These are phyloP conservation scores for Dufourea novaeangliae DNA, from an alignment of 1,140 invertebrate genomes.

Conservation along the genomic window DNA sequence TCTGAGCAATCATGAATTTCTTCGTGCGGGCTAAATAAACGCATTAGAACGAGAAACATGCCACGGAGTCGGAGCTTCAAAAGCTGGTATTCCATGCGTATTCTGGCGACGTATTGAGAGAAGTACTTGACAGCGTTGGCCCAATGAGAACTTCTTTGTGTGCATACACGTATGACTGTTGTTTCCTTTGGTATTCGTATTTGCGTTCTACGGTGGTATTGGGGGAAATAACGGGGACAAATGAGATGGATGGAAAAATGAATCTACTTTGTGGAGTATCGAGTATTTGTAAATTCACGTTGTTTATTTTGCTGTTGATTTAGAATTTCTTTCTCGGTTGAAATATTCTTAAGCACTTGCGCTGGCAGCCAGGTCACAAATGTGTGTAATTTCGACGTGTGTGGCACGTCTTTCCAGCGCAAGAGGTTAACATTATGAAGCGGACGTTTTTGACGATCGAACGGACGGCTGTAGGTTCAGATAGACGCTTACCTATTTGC, in stretches of 20 bases:
- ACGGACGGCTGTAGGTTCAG: too few relatives aligned
- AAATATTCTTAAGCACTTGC: too few relatives aligned
- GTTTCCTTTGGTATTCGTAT: not conserved
- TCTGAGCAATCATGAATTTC: constrained; percentile 51
- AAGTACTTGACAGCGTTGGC: not conserved
- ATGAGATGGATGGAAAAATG: not conserved
- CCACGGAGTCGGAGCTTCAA: constrained; percentile 33
- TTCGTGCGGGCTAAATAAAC: constrained; percentile 53
- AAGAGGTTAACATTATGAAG: too few relatives aligned
- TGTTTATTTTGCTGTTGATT: too few relatives aligned
- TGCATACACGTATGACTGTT: not conserved
- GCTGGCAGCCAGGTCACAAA: too few relatives aligned
- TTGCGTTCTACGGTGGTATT: not conserved
- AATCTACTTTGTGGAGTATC: not conserved
- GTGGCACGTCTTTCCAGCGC: too few relatives aligned
- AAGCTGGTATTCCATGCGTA: constrained; percentile 4
- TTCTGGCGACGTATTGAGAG: constrained; percentile 5
- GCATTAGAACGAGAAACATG: constrained; percentile 49
- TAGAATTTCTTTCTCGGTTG: too few relatives aligned
- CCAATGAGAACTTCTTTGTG: not conserved
- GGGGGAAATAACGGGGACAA: not conserved
- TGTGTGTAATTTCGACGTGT: too few relatives aligned
- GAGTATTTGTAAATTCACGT: too few relatives aligned
- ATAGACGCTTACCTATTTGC: too few relatives aligned
- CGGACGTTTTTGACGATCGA: too few relatives aligned